These are phyloP conservation scores for Hydrotaea cyrtoneurina DNA, from an alignment of 2,888 invertebrate species.

Conservation along the genomic window DNA sequence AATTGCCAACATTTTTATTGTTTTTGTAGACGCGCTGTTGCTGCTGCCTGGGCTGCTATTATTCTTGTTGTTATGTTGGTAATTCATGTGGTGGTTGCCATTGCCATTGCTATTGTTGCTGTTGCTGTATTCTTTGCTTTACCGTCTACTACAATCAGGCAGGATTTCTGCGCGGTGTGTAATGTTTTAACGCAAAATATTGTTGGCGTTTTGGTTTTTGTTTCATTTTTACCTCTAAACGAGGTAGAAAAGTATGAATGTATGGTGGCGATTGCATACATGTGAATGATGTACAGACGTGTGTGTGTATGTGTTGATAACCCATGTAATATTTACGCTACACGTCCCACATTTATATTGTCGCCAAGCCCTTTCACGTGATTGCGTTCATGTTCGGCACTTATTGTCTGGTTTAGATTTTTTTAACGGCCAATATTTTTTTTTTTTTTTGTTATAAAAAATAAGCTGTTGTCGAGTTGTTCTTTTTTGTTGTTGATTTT, in stretches of 20 bases:
- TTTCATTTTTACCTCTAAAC: not conserved
- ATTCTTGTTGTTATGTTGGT: constrained; percentile 15
- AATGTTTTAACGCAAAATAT: constrained; percentile 7
- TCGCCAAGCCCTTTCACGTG: not conserved
- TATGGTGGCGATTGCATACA: not conserved
- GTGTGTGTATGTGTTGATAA: too few species aligned
- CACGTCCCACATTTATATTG: not conserved
- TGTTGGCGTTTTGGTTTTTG: constrained; percentile 4
- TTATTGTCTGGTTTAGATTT: constrained; percentile 45
- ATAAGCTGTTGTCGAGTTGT: not conserved
- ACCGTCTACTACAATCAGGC: not conserved
- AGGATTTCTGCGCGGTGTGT: constrained; percentile 3
- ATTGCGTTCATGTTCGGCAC: constrained; percentile 13
- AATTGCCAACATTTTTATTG: constrained; percentile 64
- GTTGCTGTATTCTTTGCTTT: constrained; percentile 10
- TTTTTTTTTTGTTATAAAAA: too few species aligned
- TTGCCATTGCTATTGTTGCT: not conserved
- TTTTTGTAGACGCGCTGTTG: constrained; percentile 19
- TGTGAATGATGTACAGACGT: too few species aligned
- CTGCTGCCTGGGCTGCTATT: constrained; percentile 11
- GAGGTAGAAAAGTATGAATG: not conserved
- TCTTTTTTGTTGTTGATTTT: too few species aligned
- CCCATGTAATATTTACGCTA: not conserved
- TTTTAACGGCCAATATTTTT: constrained; percentile 32
- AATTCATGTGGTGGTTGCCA: constrained; percentile 13